Evolutionary conservation across 2,888 invertebrate species (phyloP), one percentile per base, ranked within the genome.

Genomic region (Ormyrus labotus): DNA sequence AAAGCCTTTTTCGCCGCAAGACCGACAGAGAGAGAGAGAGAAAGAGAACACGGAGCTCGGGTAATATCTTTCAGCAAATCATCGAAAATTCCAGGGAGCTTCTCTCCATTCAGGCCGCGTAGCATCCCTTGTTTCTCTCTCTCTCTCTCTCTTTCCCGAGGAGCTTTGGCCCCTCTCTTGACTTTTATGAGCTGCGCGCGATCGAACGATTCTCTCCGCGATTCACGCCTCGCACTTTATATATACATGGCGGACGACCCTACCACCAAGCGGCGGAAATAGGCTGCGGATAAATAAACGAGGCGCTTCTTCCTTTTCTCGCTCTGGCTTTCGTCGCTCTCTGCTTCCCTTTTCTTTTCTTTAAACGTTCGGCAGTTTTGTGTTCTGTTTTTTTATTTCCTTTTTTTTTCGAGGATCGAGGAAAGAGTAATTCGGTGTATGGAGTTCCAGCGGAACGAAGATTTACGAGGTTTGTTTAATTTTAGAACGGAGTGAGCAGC

Each of bases 241-340:
- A 34, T 45, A 45, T 55, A 68, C 6, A 57, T 45, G 6, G 6
- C 6, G 34, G 19, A 9, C 65, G 7, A 34, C 34, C 34, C 34
- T 34, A 34, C 34, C n/a, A 34, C 34, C 34, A 34, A 34, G 13
- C 13, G 5, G 6, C 71, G 78, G 78, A 78, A 78, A 72, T 78
- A 78, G 67, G 78, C 72, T 71, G 71, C 48, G 60, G 72, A 72
- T 73, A 78, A 78, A 78, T 78, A 78, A 78, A 78, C 73, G 72
- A 73, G 13, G 34, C 34, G 34, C 10, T 61, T 50, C 8, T 11
- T 34, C 34, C 34, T 34, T 34, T 34, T 34, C 34, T 34, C 34
- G 34, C 34, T 34, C 34, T 34, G 34, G 34, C 34, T 34, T 34
- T 34, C 34, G 34, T 34, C 34, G 34, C 34, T 19, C 34, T 9